Evolutionary conservation across 2,888 invertebrate genomes (phyloP), one percentile per base, ranked within the genome.

Genomic region (Mesorhabditis belari): DNA sequence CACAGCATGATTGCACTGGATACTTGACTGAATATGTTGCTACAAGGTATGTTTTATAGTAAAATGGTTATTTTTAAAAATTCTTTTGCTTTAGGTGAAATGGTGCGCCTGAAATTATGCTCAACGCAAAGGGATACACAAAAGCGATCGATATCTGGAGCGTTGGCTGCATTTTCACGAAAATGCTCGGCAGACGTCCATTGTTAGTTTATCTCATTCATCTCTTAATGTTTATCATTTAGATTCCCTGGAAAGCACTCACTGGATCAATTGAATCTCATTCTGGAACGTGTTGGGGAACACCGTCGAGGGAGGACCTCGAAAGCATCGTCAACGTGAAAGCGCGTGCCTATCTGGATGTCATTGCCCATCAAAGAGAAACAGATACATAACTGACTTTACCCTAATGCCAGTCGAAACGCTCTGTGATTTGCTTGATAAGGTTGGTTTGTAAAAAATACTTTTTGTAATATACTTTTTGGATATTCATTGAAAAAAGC

Each of bases 21-120:
- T 95, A 98, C 85, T 87, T 98, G 70, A 98, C 98, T 73, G 98
- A 99, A 85, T 99, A 99, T 84, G 98, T 98, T 64, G 98, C 98
- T 60, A 98, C 98, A 50, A 87, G 98, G 75, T 75, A 24, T 19
- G 26, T 3, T 17, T 35, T 19, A 21, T 9, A 25, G 23, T 54
- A 5, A 1, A 2, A 9, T 25, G n/a, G n/a, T n/a, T 25, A 26
- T 25, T 12, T 53, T 58, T n/a, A n/a, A n/a, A n/a, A n/a, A n/a
- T n/a, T n/a, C n/a, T n/a, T n/a, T n/a, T n/a, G n/a, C n/a, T 65
- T n/a, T 51, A 75, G 77, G 81, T 98, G 98, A 98, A 98, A 99
- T 83, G 87, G 98, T 77, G 98, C 98, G 61, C 98, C 98, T 35
- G 98, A 98, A 87, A 98, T 98, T 79, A 98, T 98, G 98, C 88